Conservation (phyloP, 2,888 invertebrate genomes). For the Galerucella nymphaeae region DNA sequence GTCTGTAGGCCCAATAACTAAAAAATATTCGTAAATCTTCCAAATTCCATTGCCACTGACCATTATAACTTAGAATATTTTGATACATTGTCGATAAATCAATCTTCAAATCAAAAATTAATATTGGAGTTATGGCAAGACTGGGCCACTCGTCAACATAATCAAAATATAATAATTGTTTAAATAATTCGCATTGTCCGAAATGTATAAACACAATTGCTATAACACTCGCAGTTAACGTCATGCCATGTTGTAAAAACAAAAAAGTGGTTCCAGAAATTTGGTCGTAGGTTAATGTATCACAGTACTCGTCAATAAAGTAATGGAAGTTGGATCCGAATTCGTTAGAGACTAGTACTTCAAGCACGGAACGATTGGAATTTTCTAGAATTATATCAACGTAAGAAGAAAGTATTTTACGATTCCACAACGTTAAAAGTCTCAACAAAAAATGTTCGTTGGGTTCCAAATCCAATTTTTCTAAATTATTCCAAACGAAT, state of each 20-base stretch:
- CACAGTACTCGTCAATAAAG: slow-evolving; percentile 35
- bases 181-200: slow-evolving; percentile 43
- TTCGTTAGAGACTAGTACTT: not conserved
- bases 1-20: not conserved
- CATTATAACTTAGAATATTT: not conserved
- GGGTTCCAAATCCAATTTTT: slow-evolving; percentile 33
- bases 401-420: slow-evolving; percentile 41
- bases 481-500: slow-evolving; percentile 45
- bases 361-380: not conserved
- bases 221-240: slow-evolving; percentile 33
- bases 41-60: not conserved
- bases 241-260: slow-evolving; percentile 41
- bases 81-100: slow-evolving; percentile 14
- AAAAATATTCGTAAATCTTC: not conserved
- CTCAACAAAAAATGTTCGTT: slow-evolving; percentile 22
- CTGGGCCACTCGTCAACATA: slow-evolving; percentile 25
- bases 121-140: slow-evolving; percentile 29
- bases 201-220: slow-evolving; percentile 36
- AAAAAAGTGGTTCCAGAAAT: slow-evolving; percentile 41
- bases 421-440: slow-evolving; percentile 22
- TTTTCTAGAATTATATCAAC: slow-evolving; percentile 33
- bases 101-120: slow-evolving; percentile 38
- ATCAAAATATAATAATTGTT: slow-evolving; percentile 47
- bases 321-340: not conserved
- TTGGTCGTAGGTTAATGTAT: slow-evolving; percentile 32